A percentile compares a stretch with the other conserved stretches of the same genome.
Evolutionary conservation across 2,113 vertebrate species (phyloP).

Genomic region (Zosterops borbonicus): DNA sequence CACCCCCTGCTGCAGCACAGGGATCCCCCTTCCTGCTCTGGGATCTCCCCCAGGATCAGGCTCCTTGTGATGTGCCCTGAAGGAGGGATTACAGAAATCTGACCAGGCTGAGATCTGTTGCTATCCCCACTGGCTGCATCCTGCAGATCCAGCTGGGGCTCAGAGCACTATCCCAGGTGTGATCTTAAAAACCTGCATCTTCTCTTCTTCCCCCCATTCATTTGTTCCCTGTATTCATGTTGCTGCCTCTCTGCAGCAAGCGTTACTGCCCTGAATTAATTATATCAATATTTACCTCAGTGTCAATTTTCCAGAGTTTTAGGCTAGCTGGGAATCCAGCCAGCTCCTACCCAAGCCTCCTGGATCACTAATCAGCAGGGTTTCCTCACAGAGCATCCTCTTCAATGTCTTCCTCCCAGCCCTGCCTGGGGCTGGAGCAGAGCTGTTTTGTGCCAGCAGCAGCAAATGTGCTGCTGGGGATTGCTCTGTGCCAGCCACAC

Average conservation of each 20-base stretch:
- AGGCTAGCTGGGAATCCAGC: constrained; percentile 1
- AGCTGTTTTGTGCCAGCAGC: neutral
- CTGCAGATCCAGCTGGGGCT: neutral
- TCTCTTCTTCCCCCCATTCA: neutral
- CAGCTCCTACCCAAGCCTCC: neutral
- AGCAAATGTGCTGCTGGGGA: neutral
- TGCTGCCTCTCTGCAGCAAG: neutral
- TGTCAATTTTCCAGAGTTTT: neutral
- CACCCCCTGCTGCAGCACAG: neutral
- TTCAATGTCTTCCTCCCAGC: neutral
- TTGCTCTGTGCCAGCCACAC: neutral
- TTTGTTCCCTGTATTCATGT: neutral
- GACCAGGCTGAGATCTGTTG: neutral
- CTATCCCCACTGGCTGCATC: neutral
- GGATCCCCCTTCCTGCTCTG: neutral
- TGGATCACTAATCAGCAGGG: neutral
- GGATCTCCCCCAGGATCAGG: neutral
- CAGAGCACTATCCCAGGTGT: neutral
- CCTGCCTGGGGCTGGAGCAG: neutral
- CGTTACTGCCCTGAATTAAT: neutral
- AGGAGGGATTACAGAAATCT: fast-evolving
- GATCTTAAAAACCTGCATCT: neutral
- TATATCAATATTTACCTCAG: neutral
- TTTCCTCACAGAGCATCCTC: neutral
- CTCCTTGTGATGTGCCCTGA: neutral